Evolutionary conservation across 2,888 invertebrate species (phyloP), one percentile per base, ranked within the genome.

Genomic region (Orthosia incerta): DNA sequence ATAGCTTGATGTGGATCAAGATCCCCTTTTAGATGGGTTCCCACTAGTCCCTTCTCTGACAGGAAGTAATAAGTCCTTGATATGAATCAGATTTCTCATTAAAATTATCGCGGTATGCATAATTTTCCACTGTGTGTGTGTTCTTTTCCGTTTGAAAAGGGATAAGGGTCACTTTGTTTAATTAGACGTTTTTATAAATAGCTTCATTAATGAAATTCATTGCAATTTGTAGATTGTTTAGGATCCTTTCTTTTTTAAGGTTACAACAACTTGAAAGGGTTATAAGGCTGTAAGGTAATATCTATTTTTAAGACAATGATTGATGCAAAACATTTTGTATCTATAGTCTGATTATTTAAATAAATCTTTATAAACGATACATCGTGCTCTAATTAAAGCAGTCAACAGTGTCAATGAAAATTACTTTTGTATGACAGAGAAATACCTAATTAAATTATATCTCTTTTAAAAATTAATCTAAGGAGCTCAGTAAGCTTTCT

Each of bases 61-160:
- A 77, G 76, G 80, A 81, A 76, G 73, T 87, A 83, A 88, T 87
- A 85, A 85, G 79, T 87, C 76, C 76, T 76, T 74, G 87, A 85
- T 85, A 87, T 87, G 77, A 82, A 87, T 80, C 83, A 31, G 78
- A 79, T 76, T 82, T 76, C 79, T 84, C 75, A 72, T 85, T 82
- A 80, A 70, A 80, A 72, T 75, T 76, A 86, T 80, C 83, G n/a
- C 23, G 69, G 68, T 75, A 83, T 82, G 68, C 73, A 82, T 85
- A 85, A 82, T 69, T 82, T 83, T 77, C 62, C 60, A 63, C 51
- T 69, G 63, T 67, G 69, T 71, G 71, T 71, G 64, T 72, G 68
- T 83, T 80, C 61, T 76, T 76, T 68, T 59, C 39, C 16, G 20
- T 71, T 80, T 81, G 63, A 67, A 70, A 71, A 39, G 15, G 46